Conservation (phyloP, 1,140 invertebrate species). For the Diachasma alloeum region DNA sequence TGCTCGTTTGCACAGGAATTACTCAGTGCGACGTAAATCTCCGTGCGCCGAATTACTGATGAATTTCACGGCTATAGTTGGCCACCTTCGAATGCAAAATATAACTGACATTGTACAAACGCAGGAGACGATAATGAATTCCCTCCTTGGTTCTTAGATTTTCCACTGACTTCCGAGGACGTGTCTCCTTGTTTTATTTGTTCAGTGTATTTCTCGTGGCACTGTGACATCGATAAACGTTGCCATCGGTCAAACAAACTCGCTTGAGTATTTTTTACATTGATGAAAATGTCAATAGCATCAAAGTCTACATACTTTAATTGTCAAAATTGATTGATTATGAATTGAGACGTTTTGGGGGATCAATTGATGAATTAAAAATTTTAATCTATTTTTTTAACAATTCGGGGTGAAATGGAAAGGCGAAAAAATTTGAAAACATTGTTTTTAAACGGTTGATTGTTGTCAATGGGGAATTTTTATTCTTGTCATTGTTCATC, state of each 20-base stretch:
- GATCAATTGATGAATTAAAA: no score
- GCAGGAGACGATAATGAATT: conserved; percentile 21
- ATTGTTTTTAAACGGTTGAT: no score
- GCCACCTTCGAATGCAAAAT: conserved; percentile 14
- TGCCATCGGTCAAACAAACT: conserved; percentile 10
- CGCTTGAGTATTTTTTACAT: not conserved
- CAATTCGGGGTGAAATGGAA: no score
- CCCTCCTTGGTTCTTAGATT: conserved; percentile 14
- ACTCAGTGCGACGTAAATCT: conserved; percentile 20
- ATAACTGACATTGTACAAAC: conserved; percentile 12
- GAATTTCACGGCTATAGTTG: conserved; percentile 30
- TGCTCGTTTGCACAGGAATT: conserved; percentile 34
- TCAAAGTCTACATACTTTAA: not conserved
- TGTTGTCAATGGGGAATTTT: no score
- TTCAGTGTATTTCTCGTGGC: conserved; percentile 5
- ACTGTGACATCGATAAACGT: conserved; percentile 22
- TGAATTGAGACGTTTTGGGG: no score
- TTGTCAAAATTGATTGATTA: not conserved
- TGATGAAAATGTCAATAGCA: not conserved
- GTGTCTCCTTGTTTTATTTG: not conserved
- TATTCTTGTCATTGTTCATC: no score
- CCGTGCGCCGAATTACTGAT: conserved; percentile 32
- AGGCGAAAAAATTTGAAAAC: no score
- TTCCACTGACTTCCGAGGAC: conserved; percentile 12
- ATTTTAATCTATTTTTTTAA: no score